A percentile compares a stretch with the other conserved stretches of the same genome.
phyloP scores from a whole-genome alignment of 1,140 invertebrate genomes.

The Brachionus calyciflorus region DNA sequence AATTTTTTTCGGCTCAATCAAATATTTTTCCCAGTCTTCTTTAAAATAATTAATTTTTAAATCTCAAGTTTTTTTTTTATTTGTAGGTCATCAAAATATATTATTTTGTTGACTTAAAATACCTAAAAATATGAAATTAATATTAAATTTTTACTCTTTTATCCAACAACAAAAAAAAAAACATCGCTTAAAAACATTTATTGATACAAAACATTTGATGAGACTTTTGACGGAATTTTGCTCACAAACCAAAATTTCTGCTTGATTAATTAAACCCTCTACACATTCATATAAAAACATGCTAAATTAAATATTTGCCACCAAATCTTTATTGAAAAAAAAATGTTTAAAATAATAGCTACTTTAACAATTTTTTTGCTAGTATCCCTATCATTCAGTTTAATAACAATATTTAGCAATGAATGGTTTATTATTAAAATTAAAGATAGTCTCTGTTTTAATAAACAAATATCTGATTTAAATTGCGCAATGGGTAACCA shows the following conservation, averaged over 20 bases:
- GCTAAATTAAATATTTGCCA: background rate
- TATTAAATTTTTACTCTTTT: no score
- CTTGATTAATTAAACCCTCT: constrained; percentile 10
- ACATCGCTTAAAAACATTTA: constrained; percentile 16
- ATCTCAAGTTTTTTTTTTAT: no score
- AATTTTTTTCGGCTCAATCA: no score
- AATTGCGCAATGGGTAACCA: no score
- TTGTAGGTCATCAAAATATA: no score
- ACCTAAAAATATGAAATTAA: no score
- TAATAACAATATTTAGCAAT: background rate
- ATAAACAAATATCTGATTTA: no score
- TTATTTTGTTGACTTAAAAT: no score
- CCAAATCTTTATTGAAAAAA: background rate
- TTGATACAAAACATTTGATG: background rate
- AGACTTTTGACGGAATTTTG: constrained; percentile 7
- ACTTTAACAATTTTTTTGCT: background rate
- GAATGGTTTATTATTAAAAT: background rate
- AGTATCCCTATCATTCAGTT: background rate
- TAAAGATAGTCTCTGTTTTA: no score
- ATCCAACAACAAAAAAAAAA: background rate
- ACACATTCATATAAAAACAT: background rate
- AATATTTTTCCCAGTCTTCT: no score
- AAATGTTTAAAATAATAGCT: constrained; percentile 3
- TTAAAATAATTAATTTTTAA: no score
- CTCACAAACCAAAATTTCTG: background rate